Evolutionary conservation across 2,797 vertebrate genomes (phyloP).

Genomic region (Mastacembelus armatus): DNA sequence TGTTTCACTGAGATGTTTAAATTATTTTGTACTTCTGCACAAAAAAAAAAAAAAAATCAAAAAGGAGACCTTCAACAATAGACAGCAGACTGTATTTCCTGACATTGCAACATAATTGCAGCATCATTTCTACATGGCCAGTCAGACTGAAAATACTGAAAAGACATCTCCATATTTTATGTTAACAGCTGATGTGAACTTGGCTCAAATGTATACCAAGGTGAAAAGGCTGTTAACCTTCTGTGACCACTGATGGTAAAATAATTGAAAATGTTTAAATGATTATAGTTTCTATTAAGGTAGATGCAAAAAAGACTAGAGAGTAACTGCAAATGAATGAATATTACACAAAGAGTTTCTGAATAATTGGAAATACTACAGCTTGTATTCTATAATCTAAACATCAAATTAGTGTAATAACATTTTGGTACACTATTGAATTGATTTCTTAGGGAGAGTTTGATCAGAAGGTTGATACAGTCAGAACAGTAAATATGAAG

Average conservation of each 20-base stretch:
- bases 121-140: constrained; percentile 53
- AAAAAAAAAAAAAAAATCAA: constrained; percentile 2
- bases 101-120: constrained; percentile 62
- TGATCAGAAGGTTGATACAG: background rate
- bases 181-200: constrained; percentile 57
- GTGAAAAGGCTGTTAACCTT: constrained; percentile 46
- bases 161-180: constrained; percentile 64
- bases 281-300: constrained; percentile 18
- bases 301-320: constrained; percentile 22
- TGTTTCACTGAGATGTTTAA: background rate
- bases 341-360: background rate
- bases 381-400: background rate
- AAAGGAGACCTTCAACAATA: constrained; percentile 16
- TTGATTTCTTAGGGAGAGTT: background rate
- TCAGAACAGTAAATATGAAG: background rate
- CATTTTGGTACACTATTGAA: background rate
- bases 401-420: background rate
- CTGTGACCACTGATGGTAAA: constrained; percentile 42
- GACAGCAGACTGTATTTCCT: constrained; percentile 39
- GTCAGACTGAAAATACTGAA: constrained; percentile 51
- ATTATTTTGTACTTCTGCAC: background rate
- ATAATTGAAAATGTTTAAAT: constrained; percentile 48
- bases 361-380: background rate
- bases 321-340: constrained; percentile 6
- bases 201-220: constrained; percentile 52